Percentiles rank a stretch among this genome's conserved stretches.
Evolutionary conservation across 2,888 invertebrate species (phyloP).

Genomic region (Melanotus villosus): DNA sequence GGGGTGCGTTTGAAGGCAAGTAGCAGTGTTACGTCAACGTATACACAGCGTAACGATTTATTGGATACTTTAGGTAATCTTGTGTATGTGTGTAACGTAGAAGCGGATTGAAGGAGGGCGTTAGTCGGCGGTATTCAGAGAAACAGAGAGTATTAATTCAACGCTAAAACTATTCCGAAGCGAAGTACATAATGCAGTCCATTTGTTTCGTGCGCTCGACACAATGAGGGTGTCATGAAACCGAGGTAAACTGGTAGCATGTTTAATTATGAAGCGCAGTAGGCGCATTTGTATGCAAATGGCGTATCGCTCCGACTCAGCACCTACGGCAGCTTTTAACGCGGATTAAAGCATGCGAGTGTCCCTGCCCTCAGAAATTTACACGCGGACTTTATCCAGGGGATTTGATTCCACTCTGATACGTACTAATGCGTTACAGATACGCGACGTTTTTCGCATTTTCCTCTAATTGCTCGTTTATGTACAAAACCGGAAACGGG

Average conservation of each 20-base stretch:
- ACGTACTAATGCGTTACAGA: constrained; percentile 24
- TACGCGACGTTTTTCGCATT: constrained; percentile 1
- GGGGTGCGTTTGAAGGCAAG: constrained; percentile 9
- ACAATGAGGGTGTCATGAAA: constrained; percentile 48
- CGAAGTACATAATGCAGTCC: constrained; percentile 51
- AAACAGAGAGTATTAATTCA: constrained; percentile 43
- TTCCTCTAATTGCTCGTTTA: not conserved
- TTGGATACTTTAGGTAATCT: constrained; percentile 38
- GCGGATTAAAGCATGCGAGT: constrained; percentile 54
- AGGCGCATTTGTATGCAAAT: constrained; percentile 59
- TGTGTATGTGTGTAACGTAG: constrained; percentile 21
- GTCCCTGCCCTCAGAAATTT: constrained; percentile 32
- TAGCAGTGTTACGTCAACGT: constrained; percentile 21
- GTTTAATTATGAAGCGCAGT: constrained; percentile 56
- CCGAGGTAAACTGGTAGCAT: constrained; percentile 49
- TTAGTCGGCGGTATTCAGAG: constrained; percentile 24
- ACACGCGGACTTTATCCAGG: constrained; percentile 41
- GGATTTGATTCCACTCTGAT: constrained; percentile 49
- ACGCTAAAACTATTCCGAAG: constrained; percentile 45
- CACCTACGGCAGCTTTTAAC: constrained; percentile 58
- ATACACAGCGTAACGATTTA: constrained; percentile 32
- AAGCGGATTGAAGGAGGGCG: constrained; percentile 10
- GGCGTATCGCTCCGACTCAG: constrained; percentile 56
- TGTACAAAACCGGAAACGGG: not conserved
- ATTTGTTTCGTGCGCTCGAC: constrained; percentile 48